Conservation (phyloP, 2,113 vertebrate genomes). For the Rhegmatorhina hoffmannsi region DNA sequence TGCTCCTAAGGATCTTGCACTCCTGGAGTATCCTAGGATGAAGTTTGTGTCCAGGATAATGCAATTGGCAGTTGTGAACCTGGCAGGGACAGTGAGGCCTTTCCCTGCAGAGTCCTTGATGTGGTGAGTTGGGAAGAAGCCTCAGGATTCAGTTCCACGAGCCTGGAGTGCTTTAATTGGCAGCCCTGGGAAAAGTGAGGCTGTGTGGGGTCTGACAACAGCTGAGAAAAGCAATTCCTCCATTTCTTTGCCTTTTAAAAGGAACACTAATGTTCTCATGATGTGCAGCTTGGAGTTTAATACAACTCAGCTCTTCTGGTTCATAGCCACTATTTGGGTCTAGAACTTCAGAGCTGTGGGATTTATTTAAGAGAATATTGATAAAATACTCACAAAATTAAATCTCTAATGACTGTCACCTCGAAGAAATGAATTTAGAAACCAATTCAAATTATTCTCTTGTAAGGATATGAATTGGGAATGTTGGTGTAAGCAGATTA, state of each 20-base stretch:
- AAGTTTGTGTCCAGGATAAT: background rate
- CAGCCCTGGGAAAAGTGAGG: background rate
- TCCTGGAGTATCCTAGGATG: background rate
- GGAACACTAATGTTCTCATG: background rate
- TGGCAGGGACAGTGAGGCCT: background rate
- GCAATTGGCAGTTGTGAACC: background rate
- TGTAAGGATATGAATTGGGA: background rate
- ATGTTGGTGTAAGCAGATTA: background rate
- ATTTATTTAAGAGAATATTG: background rate
- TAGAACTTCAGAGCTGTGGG: background rate
- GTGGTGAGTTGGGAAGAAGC: background rate
- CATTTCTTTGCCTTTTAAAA: background rate
- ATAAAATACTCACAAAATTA: background rate
- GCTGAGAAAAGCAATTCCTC: background rate
- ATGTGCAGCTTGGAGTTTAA: background rate
- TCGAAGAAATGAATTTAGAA: background rate
- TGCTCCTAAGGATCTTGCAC: background rate
- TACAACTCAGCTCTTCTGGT: background rate
- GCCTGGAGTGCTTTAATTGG: background rate
- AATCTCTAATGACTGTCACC: background rate
- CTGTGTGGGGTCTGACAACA: background rate
- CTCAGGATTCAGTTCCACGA: background rate
- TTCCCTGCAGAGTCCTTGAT: background rate
- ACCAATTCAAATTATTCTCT: background rate
- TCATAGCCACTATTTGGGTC: rapidly evolving